Base-by-base conservation (phyloP, 2,113 vertebrate species). In the Bos indicus region DNA sequence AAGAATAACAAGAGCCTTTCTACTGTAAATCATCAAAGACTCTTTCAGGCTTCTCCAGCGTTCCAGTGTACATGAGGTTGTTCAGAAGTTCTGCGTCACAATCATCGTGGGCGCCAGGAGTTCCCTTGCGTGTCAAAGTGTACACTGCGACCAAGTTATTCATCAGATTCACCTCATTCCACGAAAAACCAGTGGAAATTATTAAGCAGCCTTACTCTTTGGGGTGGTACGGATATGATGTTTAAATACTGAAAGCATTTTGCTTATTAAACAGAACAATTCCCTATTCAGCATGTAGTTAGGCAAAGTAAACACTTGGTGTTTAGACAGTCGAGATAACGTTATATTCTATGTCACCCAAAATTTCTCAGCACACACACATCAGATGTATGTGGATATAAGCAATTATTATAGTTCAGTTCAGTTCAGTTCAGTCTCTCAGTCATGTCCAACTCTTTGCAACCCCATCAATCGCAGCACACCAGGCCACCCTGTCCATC, bases 141-240 rank as follows among this genome's bases (percentile, higher is more conserved):
- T 26, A 13, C 3, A 12, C 5, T 21, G 19, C 3, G 1, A 62
- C 33, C 48, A 26, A 86, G 10, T 6, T 43, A 16, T 21, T 74
- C 5, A 36, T 2, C 2, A 0, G 46, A 64, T 46, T 82, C 11
- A 4, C 54, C 10, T 16, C 23, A 26, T 82, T 62, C 17, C 36
- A 6, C 0, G 30, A 60, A n/a, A 74, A 83, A 43, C 2, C 7
- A 57, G 7, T 54, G 46, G 60, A 46, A 62, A 77, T 48, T 5
- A 78, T 51, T 51, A 54, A 30, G 36, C 10, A 56, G 3, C 2
- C 15, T 62, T 62, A 26, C 28, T 54, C 30, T 93, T 56, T n/a
- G 8, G 25, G 81, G 12, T 56, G 4, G 0, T 2, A 25, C 0
- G 1, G 7, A 36, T 33, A 5, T 21, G 13, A 17, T 51, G 51